Evolutionary conservation across 2,113 vertebrate species (phyloP).

Genomic region (Tringa solitaria): DNA sequence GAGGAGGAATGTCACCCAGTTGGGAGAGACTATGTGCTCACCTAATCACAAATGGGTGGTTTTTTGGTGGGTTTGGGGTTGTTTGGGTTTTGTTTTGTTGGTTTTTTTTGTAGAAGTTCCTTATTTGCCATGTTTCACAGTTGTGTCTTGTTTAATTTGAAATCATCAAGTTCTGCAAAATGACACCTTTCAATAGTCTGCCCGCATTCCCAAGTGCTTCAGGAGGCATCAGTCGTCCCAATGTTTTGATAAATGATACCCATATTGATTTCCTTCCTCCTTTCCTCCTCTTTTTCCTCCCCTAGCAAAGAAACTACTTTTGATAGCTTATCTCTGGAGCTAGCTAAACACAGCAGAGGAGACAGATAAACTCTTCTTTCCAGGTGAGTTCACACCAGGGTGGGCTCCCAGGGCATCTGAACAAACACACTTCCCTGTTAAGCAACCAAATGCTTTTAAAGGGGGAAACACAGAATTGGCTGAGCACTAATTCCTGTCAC

Average conservation of each 20-base stretch:
- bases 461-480: background rate
- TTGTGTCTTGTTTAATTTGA: background rate
- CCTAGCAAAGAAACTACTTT: background rate
- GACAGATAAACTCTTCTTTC: background rate
- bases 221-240: background rate
- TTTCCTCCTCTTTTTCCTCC: background rate
- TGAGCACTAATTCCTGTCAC: background rate
- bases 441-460: background rate
- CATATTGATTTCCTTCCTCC: background rate
- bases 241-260: background rate
- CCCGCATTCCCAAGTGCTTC: background rate
- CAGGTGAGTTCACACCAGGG: background rate
- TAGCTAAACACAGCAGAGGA: background rate
- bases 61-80: background rate
- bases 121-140: background rate
- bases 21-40: fast-evolving
- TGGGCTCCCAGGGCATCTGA: background rate
- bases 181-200: background rate
- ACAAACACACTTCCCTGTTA: background rate
- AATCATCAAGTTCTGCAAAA: background rate
- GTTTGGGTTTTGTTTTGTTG: background rate
- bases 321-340: background rate
- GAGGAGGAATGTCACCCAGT: background rate
- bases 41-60: too few species aligned
- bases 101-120: background rate